Conservation (phyloP, 1,140 invertebrate genomes). For the Dendrolimus punctatus region DNA sequence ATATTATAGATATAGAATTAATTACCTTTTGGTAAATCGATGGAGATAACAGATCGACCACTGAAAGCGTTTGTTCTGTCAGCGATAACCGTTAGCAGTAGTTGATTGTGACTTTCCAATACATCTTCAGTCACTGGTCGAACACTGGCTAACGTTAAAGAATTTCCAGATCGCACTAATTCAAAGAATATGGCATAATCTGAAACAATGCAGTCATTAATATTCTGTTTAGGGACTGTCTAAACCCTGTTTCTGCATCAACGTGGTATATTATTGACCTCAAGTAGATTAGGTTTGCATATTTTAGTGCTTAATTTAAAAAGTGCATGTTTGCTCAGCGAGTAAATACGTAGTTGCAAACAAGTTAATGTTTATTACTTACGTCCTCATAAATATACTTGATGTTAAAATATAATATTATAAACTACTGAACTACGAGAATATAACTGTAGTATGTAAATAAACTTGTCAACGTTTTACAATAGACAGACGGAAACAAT, state of each 20-base stretch:
- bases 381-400: too few species aligned
- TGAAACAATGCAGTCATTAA: background rate
- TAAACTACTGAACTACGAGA: too few species aligned
- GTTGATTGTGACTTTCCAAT: constrained; percentile 19
- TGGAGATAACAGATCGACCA: constrained; percentile 21
- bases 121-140: constrained; percentile 21
- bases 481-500: too few species aligned
- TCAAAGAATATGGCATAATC: background rate
- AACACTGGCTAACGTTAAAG: constrained; percentile 5
- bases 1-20: background rate
- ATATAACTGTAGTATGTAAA: too few species aligned
- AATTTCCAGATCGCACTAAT: constrained; percentile 2
- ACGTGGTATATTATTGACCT: background rate
- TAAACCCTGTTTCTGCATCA: background rate
- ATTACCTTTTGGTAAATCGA: constrained; percentile 27
- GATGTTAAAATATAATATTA: too few species aligned
- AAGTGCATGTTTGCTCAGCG: background rate
- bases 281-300: background rate
- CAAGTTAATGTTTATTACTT: too few species aligned
- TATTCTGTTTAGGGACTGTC: too few species aligned
- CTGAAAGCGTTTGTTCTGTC: constrained; percentile 19
- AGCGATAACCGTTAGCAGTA: constrained; percentile 30
- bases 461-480: too few species aligned
- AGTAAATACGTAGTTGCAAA: too few species aligned
- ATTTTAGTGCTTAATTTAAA: background rate